phyloP scores from a whole-genome alignment of 2,113 vertebrate species.

The Upupa epops region DNA sequence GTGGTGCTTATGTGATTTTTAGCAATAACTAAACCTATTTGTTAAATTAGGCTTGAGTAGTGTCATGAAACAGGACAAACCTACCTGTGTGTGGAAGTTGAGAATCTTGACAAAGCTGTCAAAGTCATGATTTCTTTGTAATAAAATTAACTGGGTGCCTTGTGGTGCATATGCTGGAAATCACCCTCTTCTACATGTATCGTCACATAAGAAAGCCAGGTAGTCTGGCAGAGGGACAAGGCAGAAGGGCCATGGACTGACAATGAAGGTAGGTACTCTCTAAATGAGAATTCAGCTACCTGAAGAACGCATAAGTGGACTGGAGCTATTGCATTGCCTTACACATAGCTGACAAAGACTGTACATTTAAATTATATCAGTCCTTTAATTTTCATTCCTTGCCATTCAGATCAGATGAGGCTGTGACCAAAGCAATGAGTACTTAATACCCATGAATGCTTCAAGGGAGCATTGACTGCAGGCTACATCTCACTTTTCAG shows the following conservation, averaged over 20 bases:
- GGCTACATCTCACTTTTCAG: neutral
- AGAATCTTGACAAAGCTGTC: neutral
- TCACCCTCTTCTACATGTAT: neutral
- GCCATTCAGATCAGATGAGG: neutral
- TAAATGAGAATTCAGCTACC: constrained; percentile 26
- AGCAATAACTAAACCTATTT: constrained; percentile 43
- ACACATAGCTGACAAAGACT: neutral
- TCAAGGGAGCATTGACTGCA: neutral
- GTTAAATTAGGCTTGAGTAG: neutral
- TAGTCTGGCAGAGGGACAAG: neutral
- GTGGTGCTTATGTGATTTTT: constrained; percentile 25
- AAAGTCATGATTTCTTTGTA: neutral
- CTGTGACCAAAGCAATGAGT: neutral
- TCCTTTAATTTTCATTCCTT: neutral
- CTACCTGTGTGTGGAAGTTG: neutral
- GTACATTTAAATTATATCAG: neutral
- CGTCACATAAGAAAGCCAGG: neutral
- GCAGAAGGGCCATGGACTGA: neutral
- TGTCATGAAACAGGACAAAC: neutral
- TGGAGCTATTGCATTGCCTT: neutral
- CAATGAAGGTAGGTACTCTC: neutral
- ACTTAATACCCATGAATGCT: neutral
- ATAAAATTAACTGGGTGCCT: neutral
- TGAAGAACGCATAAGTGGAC: neutral
- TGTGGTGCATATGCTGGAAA: neutral